Base-by-base conservation (phyloP, 2,113 vertebrate genomes). In the Progne subis region DNA sequence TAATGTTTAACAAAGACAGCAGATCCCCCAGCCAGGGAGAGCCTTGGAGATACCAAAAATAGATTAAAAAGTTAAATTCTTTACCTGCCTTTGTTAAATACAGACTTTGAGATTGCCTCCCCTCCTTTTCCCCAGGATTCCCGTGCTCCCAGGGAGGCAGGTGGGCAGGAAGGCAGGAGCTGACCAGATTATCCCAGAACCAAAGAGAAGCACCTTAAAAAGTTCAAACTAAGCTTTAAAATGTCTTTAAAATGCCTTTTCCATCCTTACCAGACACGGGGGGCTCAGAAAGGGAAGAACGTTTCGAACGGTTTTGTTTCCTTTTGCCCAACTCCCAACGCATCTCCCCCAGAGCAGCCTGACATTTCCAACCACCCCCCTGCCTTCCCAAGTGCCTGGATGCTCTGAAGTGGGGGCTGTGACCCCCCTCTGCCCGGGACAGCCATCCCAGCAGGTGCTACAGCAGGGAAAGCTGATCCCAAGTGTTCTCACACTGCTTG, bases 11-110 rank as follows among this genome's bases (percentile, higher is more conserved):
- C 82, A 85, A 60, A 72, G 82, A 86, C 57, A 83, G 63, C 90
- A 86, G 86, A 84, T 46, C 92, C 53, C 93, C 90, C 39, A 34
- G 63, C 21, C 65, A 71, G 57, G 68, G 89, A 95, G 59, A 95
- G 59, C 61, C 31, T 52, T 70, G 18, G 83, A 91, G 88, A 90
- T 81, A 89, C 85, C 88, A 90, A 91, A 91, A 93, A 90, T 60
- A 86, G 10, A 94, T 84, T 79, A 92, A 80, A 86, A 91, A 95
- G 79, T 67, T 86, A 43, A 55, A 71, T 75, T 89, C 92, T 95
- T 87, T 20, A 75, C 94, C 95, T 90, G 96, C 82, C 95, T 91
- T 82, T 92, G 75, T 95, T 94, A 91, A 94, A 82, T 82, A 90
- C 50, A 89, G 86, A 88, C 78, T 88, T 53, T 65, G 74, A 91